Percentiles rank a stretch among this genome's conserved stretches.
phyloP scores from a whole-genome alignment of 2,797 vertebrate species.

The Adrianichthys oophorus region DNA sequence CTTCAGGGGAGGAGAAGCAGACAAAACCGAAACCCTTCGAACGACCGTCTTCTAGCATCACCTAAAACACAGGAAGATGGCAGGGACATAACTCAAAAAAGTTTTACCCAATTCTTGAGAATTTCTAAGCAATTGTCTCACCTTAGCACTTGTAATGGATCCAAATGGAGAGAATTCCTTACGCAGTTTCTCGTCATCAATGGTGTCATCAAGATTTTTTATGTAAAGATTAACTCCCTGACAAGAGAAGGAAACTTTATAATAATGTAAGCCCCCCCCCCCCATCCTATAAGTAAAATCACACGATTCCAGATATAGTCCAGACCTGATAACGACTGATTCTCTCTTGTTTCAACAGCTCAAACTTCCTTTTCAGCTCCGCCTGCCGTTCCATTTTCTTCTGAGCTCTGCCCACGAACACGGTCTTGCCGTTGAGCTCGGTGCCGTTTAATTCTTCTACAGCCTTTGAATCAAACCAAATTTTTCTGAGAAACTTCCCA shows the following conservation, averaged over 20 bases:
- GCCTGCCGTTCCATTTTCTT: constrained; percentile 98
- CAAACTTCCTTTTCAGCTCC: constrained; percentile 95
- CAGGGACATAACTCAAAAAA: neutral
- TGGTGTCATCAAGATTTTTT: constrained; percentile 98
- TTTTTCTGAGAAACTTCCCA: constrained; percentile 10
- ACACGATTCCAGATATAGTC: neutral
- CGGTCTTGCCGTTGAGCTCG: constrained; percentile 91
- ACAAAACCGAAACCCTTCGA: constrained; percentile 99
- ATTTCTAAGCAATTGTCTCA: constrained; percentile 37
- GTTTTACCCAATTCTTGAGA: neutral
- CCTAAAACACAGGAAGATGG: constrained; percentile 68
- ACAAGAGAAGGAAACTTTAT: constrained; percentile 29
- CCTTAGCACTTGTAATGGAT: constrained; percentile 98
- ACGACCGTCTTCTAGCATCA: constrained; percentile 97
- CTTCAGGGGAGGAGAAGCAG: constrained; percentile 98
- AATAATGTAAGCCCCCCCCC: neutral
- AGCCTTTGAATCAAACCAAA: constrained; percentile 75
- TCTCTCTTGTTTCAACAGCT: constrained; percentile 95
- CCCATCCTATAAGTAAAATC: neutral
- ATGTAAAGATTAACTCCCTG: constrained; percentile 99
- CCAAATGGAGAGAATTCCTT: constrained; percentile 98
- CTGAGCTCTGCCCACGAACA: constrained; percentile 97
- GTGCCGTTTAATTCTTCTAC: constrained; percentile 98
- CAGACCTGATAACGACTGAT: constrained; percentile 97
- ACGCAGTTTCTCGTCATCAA: constrained; percentile 96